Conservation (phyloP, 2,113 vertebrate genomes). For the Petaurus breviceps region DNA sequence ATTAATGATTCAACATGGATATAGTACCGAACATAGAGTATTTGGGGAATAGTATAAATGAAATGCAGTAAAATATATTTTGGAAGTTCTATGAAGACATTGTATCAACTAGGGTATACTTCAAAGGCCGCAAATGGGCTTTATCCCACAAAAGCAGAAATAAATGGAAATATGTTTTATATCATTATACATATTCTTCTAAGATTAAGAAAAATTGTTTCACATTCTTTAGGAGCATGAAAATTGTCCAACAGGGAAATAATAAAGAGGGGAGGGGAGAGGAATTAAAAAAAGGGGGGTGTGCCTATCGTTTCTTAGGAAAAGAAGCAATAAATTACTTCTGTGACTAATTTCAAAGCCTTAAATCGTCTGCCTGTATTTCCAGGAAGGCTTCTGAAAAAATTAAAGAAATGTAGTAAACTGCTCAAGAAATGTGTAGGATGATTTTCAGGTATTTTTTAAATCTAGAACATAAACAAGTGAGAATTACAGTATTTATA, state of each 20-base stretch:
- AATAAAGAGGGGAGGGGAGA: conserved; percentile 76
- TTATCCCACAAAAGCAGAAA: conserved; percentile 81
- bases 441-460: not conserved
- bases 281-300: conserved; percentile 74
- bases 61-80: conserved; percentile 70
- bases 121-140: conserved; percentile 82
- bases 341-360: conserved; percentile 80
- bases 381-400: conserved; percentile 68
- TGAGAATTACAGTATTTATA: conserved; percentile 72
- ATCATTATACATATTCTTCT: conserved; percentile 78
- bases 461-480: conserved; percentile 66
- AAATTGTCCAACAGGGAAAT: conserved; percentile 74
- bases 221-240: conserved; percentile 72
- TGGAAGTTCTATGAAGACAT: conserved; percentile 73
- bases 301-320: conserved; percentile 73
- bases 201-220: conserved; percentile 80
- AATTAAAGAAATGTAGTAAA: conserved; percentile 71
- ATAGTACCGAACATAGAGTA: conserved; percentile 58
- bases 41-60: conserved; percentile 71
- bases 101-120: conserved; percentile 74
- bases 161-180: conserved; percentile 83
- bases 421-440: conserved; percentile 50
- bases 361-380: conserved; percentile 67
- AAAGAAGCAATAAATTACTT: conserved; percentile 77
- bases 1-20: conserved; percentile 56